phyloP scores from a whole-genome alignment of 2,888 invertebrate genomes.

The Calephelis perditalis region DNA sequence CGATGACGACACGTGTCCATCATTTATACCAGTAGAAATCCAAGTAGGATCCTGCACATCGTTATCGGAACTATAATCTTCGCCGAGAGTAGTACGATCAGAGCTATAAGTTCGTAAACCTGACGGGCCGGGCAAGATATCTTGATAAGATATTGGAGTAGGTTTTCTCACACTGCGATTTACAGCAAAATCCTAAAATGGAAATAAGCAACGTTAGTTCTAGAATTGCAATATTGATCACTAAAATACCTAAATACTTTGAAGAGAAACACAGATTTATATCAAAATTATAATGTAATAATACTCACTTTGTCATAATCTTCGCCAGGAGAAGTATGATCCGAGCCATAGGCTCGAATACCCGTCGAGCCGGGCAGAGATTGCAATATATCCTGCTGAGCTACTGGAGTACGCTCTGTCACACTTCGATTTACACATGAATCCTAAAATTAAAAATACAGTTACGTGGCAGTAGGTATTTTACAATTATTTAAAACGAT shows the following conservation, averaged over 20 bases:
- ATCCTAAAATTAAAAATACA: background rate
- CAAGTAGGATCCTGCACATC: background rate
- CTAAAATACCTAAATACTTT: too few species aligned
- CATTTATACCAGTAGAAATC: background rate
- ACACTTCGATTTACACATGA: background rate
- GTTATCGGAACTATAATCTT: background rate
- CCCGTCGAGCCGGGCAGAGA: background rate
- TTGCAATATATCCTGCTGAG: background rate
- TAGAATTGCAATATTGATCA: too few species aligned
- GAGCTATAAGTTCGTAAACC: background rate
- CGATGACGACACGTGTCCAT: background rate
- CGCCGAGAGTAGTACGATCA: background rate
- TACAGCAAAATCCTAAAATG: too few species aligned
- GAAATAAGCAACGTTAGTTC: too few species aligned
- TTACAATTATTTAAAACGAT: background rate
- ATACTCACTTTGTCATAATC: too few species aligned
- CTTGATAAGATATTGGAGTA: background rate
- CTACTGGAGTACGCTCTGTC: background rate
- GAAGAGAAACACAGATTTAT: too few species aligned
- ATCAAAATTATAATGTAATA: too few species aligned
- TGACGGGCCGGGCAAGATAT: conserved; percentile 2
- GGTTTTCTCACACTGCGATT: too few species aligned
- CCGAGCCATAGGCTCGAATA: too few species aligned
- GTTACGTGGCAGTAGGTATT: too few species aligned
- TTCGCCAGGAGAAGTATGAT: too few species aligned